phyloP scores from a whole-genome alignment of 2,888 invertebrate genomes.

The Drosophila prolongata region DNA sequence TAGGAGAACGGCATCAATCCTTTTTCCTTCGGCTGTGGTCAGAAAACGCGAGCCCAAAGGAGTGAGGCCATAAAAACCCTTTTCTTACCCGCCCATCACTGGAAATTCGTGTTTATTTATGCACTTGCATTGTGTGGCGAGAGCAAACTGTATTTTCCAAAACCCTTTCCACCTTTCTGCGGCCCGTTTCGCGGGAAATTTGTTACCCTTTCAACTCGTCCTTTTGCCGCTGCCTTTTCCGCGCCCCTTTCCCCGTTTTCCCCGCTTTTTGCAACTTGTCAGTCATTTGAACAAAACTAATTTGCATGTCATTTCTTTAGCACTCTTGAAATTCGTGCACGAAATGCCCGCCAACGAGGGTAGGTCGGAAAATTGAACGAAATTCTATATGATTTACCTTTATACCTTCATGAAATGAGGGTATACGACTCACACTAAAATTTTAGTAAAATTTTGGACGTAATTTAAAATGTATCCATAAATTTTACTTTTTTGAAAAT shows the following conservation, averaged over 20 bases:
- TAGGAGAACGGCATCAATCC: conserved; percentile 16
- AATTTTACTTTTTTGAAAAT: too few relatives aligned
- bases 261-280: conserved; percentile 72
- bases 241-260: conserved; percentile 17
- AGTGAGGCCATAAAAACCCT: conserved; percentile 36
- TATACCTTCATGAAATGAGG: background rate
- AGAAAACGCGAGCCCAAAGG: conserved; percentile 15
- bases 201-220: conserved; percentile 37
- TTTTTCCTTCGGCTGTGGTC: conserved; percentile 28
- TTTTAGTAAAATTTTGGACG: too few relatives aligned
- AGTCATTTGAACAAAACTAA: conserved; percentile 81
- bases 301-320: conserved; percentile 81
- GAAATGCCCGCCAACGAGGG: conserved; percentile 52
- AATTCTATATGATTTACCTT: background rate
- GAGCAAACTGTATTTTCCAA: conserved; percentile 44
- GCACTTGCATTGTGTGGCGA: conserved; percentile 75
- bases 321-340: conserved; percentile 78
- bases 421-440: too few relatives aligned
- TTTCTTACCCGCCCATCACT: conserved; percentile 17
- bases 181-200: conserved; percentile 61
- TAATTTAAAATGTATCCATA: too few relatives aligned
- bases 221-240: conserved; percentile 17
- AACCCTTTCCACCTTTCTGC: conserved; percentile 51
- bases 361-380: conserved; percentile 1
- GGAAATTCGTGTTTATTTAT: conserved; percentile 69